Conservation (phyloP, 1,140 invertebrate genomes). For the Brachionus plicatilis region DNA sequence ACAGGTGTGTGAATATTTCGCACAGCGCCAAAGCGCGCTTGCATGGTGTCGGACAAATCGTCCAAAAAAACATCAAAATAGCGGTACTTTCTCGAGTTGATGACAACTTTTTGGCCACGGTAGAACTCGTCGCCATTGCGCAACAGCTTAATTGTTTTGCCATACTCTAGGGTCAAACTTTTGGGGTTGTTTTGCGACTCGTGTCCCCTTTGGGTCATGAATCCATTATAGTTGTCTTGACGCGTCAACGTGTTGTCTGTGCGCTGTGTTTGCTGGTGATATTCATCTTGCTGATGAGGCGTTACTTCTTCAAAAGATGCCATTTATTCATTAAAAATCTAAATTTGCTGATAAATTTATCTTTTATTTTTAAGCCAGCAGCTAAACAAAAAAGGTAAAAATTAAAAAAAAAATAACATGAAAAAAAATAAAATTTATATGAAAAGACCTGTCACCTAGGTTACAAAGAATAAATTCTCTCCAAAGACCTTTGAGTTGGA, state of each 20-base stretch:
- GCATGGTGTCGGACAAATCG: slow-evolving; percentile 28
- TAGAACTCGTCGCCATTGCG: slow-evolving; percentile 38
- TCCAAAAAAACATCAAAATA: slow-evolving; percentile 39
- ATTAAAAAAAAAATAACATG: not conserved
- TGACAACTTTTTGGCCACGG: slow-evolving; percentile 27
- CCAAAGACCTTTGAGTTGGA: not conserved
- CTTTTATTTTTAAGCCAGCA: not conserved
- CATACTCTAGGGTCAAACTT: not conserved
- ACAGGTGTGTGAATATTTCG: slow-evolving; percentile 30
- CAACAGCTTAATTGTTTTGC: slow-evolving; percentile 14
- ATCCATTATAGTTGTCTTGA: slow-evolving; percentile 11
- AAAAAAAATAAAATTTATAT: not conserved
- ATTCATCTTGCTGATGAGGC: slow-evolving; percentile 15
- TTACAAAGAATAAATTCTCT: not conserved
- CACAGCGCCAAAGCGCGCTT: slow-evolving; percentile 38
- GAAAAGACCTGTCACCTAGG: not conserved
- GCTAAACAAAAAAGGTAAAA: not conserved
- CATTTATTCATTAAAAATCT: not conserved
- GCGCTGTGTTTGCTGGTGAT: not conserved
- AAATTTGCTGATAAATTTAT: not conserved
- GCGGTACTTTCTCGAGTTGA: slow-evolving; percentile 31
- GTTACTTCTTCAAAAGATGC: not conserved
- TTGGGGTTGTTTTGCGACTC: not conserved
- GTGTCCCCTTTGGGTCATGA: not conserved
- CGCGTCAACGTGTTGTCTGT: not conserved